phyloP scores from a whole-genome alignment of 2,113 vertebrate species.

The Okapia johnstoni region DNA sequence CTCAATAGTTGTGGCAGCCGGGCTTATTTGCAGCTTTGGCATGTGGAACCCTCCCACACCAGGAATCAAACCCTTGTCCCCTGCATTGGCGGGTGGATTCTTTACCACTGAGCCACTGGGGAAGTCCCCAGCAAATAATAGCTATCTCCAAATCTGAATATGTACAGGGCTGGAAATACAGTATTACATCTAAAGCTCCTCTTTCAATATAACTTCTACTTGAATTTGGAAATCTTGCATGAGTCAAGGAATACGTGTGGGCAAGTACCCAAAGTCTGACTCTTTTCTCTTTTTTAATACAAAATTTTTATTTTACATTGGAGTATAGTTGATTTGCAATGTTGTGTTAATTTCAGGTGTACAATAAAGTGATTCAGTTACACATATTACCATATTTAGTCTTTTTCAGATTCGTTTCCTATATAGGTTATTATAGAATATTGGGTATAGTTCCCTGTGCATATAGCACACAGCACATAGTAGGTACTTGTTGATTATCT shows the following conservation, averaged over 20 bases:
- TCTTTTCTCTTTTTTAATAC: neutral
- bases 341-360: neutral
- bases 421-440: neutral
- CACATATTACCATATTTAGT: neutral
- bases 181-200: neutral
- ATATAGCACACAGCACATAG: neutral
- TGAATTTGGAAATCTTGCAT: conserved; percentile 12
- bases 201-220: neutral
- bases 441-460: neutral
- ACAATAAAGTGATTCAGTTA: neutral
- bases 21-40: neutral
- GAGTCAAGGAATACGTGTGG: neutral
- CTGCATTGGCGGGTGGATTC: neutral
- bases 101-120: neutral
- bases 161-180: neutral
- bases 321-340: neutral
- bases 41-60: neutral
- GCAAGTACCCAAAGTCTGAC: neutral
- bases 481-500: neutral
- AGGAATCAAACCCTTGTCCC: neutral
- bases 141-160: conserved; percentile 14
- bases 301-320: neutral
- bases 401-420: neutral
- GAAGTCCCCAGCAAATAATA: neutral
- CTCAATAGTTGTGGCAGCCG: neutral